These are phyloP conservation scores for Pelodiscus sinensis DNA, from an alignment of 2,113 vertebrate genomes.

Conservation along the genomic window DNA sequence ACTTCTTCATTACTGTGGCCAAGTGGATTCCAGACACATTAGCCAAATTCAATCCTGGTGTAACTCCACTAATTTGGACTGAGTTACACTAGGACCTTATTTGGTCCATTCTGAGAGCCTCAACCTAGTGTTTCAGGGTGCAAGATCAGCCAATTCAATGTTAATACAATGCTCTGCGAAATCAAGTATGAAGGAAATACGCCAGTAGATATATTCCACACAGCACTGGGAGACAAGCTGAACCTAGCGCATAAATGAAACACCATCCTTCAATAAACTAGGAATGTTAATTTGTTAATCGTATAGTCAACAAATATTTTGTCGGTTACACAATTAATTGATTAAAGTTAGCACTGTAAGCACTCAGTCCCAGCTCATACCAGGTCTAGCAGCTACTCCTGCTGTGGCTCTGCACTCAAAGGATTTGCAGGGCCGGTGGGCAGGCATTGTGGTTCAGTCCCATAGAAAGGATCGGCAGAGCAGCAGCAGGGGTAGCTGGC, in stretches of 20 bases:
- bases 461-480: too few relatives aligned
- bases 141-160: neutral
- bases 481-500: too few relatives aligned
- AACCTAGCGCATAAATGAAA: neutral
- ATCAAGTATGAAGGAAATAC: neutral
- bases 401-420: too few relatives aligned
- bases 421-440: too few relatives aligned
- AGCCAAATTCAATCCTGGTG: neutral
- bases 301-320: too few relatives aligned
- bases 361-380: too few relatives aligned
- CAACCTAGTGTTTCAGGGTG: neutral
- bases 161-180: neutral
- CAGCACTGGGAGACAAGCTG: neutral
- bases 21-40: neutral
- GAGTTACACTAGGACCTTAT: neutral
- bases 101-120: neutral
- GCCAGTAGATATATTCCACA: neutral
- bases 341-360: too few relatives aligned
- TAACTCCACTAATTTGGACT: neutral
- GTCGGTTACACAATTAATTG: too few relatives aligned
- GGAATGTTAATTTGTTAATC: too few relatives aligned
- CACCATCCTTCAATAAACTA: neutral
- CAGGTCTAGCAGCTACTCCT: too few relatives aligned
- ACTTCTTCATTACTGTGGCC: neutral
- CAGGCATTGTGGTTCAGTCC: too few relatives aligned